These are phyloP conservation scores for Pachyuromys duprasi DNA, from an alignment of 2,797 vertebrate species.

Conservation along the genomic window DNA sequence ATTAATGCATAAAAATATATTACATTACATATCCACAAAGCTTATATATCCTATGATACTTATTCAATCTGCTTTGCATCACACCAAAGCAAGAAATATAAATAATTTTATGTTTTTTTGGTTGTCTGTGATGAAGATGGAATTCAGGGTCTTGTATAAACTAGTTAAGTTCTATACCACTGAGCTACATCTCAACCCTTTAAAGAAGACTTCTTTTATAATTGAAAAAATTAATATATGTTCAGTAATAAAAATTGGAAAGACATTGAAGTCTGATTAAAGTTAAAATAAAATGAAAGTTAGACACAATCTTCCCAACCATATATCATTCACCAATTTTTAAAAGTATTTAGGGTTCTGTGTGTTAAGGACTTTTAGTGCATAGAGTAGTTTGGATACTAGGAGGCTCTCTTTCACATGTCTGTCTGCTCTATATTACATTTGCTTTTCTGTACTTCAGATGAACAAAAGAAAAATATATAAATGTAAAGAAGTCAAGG, in stretches of 20 bases:
- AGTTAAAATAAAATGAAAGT: background rate
- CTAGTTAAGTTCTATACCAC: background rate
- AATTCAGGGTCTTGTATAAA: background rate
- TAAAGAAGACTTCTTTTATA: slow-evolving; percentile 8
- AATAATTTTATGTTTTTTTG: background rate
- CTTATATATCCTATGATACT: background rate
- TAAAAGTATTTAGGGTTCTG: background rate
- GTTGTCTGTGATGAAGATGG: background rate
- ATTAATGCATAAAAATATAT: background rate
- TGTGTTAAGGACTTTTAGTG: background rate
- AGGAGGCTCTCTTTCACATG: background rate
- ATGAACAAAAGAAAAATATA: slow-evolving; percentile 39
- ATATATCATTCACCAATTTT: background rate
- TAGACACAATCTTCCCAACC: fast-evolving
- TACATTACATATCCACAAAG: background rate
- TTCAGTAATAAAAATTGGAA: background rate
- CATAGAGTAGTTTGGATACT: background rate
- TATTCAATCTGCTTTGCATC: slow-evolving; percentile 19
- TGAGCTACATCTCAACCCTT: background rate
- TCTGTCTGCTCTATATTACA: background rate
- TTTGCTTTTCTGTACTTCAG: background rate
- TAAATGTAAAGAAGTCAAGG: background rate
- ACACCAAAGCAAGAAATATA: background rate
- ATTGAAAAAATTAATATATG: background rate
- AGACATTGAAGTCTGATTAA: background rate